phyloP scores from a whole-genome alignment of 2,888 invertebrate species.

The Hetaerina titia region DNA sequence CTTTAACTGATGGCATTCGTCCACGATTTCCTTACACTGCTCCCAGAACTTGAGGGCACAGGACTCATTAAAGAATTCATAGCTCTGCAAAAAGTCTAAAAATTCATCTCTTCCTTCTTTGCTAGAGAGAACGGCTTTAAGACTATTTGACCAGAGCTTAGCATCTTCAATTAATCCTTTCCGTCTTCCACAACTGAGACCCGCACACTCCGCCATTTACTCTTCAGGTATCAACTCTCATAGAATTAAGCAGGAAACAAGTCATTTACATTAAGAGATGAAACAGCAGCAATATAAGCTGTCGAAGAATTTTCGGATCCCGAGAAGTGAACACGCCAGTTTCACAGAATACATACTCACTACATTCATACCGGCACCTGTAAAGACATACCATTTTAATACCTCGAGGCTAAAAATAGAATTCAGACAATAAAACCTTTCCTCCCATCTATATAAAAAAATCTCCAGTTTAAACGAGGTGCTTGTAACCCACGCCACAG shows the following conservation, averaged over 20 bases:
- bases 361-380: not conserved
- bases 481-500: too few species aligned
- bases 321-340: too few species aligned
- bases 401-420: too few species aligned
- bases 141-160: not conserved
- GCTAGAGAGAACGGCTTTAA: not conserved
- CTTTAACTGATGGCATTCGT: not conserved
- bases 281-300: too few species aligned
- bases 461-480: too few species aligned
- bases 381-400: too few species aligned
- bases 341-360: not conserved
- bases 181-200: not conserved
- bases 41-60: not conserved
- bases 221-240: not conserved
- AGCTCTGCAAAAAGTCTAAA: not conserved
- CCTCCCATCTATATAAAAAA: too few species aligned
- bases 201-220: constrained; percentile 9
- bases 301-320: too few species aligned
- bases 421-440: too few species aligned
- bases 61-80: not conserved
- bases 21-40: not conserved
- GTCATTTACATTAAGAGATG: too few species aligned
- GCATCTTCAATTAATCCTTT: not conserved
- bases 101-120: not conserved
- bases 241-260: too few species aligned